phyloP scores from a whole-genome alignment of 2,113 vertebrate genomes.

The Haliaeetus leucogaster region DNA sequence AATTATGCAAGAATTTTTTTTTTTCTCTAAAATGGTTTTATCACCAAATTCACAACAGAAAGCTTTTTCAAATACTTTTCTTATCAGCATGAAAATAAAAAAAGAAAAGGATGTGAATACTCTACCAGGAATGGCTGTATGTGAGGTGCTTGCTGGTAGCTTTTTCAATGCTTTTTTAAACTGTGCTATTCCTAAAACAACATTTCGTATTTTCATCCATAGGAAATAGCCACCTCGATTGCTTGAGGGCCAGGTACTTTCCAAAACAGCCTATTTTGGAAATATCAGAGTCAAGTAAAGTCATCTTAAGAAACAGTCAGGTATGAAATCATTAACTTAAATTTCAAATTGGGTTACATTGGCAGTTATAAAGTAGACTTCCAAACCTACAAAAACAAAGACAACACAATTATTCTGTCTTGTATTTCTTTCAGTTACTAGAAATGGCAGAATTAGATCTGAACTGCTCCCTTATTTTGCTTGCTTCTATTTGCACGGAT shows the following conservation, averaged over 20 bases:
- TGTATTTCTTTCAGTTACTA: not conserved
- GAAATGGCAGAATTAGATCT: not conserved
- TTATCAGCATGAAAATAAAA: not conserved
- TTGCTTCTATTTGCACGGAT: not conserved
- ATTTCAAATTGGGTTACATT: not conserved
- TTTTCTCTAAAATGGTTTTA: not conserved
- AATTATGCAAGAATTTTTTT: not conserved
- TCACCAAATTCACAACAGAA: not conserved
- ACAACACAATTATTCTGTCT: not conserved
- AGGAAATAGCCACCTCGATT: slow-evolving; percentile 94
- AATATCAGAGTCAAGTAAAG: slow-evolving; percentile 12
- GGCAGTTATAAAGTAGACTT: not conserved
- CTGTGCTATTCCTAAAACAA: slow-evolving; percentile 87
- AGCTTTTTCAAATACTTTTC: not conserved
- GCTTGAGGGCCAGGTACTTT: slow-evolving; percentile 97
- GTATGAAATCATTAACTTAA: not conserved
- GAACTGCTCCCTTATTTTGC: not conserved
- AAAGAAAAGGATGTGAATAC: not conserved
- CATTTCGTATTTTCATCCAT: slow-evolving; percentile 96
- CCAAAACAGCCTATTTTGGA: slow-evolving; percentile 87
- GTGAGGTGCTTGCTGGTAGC: slow-evolving; percentile 67
- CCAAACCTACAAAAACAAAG: not conserved
- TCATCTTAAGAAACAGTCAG: not conserved
- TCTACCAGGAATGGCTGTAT: slow-evolving; percentile 85
- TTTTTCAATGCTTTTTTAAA: slow-evolving; percentile 93